Evolutionary conservation across 2,888 invertebrate genomes (phyloP), one percentile per base, ranked within the genome.

Genomic region (Drosophila mimica): DNA sequence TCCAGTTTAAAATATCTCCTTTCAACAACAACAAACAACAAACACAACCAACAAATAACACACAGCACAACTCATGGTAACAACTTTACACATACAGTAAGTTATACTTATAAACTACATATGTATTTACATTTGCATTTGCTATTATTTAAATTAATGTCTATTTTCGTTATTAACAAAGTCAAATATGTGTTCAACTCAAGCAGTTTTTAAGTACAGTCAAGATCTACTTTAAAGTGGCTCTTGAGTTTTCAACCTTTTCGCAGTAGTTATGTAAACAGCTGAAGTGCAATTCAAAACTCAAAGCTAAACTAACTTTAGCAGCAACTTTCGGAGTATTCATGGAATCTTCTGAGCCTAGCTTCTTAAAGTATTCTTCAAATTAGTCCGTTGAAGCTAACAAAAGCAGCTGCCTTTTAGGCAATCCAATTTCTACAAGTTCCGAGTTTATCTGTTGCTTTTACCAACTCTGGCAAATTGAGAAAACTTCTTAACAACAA

Each of bases 401-500:
- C 48, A 13, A 30, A 31, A 33, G 48, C n/a, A 51, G 25, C 36
- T 28, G n/a, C 43, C 43, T 33, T 31, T 28, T 13, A 15, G 57
- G 31, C 48, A 20, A 28, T 7, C n/a, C 28, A 57, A 61, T 15
- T 57, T 51, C 7, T 17, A n/a, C 43, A 51, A 25, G 28, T 36
- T 57, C 54, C 69, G 60, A 49, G 63, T 46, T 69, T 38, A 52
- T 71, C 56, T 57, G 54, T 17, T 61, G 56, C 49, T 68, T 28
- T 68, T 28, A 33, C 40, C 40, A 51, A 34, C n/a, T 3, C 40
- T 61, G 49, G 40, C 58, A 30, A 60, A 25, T 25, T 52, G 28
- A 53, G 25, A 64, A 82, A 83, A 83, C 76, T 83, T 83, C 81
- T 79, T 79, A 83, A 78, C 87, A 81, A 63, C 67, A 63, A 67